Percentiles rank a stretch among this genome's conserved stretches.
Conservation (phyloP, 2,797 vertebrate genomes). For the Miichthys miiuy region DNA sequence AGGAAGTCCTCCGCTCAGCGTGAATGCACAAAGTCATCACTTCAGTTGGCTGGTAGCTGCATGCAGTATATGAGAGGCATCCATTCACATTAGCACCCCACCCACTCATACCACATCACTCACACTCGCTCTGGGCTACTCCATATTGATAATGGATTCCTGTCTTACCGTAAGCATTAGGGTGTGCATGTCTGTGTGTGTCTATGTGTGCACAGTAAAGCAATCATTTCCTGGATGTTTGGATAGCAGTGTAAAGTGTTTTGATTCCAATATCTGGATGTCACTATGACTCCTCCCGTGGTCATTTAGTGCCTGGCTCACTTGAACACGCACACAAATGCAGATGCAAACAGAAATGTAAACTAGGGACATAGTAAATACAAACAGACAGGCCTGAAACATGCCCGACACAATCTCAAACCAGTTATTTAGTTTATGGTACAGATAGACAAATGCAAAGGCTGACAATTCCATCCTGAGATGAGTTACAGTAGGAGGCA, state of each 20-base stretch:
- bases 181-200: slow-evolving; percentile 14
- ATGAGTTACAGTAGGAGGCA: slow-evolving; percentile 46
- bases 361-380: slow-evolving; percentile 8
- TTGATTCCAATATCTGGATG: slow-evolving; percentile 43
- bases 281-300: slow-evolving; percentile 23
- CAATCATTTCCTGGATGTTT: slow-evolving; percentile 35
- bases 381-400: slow-evolving; percentile 33
- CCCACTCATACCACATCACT: slow-evolving; percentile 73
- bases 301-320: slow-evolving; percentile 22
- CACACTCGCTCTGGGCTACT: slow-evolving; percentile 59
- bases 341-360: slow-evolving; percentile 15
- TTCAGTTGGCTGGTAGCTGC: slow-evolving; percentile 67
- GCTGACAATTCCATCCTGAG: slow-evolving; percentile 41
- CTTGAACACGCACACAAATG: slow-evolving; percentile 14
- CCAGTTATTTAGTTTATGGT: slow-evolving; percentile 31
- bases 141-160: slow-evolving; percentile 68
- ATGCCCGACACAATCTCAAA: slow-evolving; percentile 25
- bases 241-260: slow-evolving; percentile 20
- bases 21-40: slow-evolving; percentile 74
- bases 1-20: slow-evolving; percentile 69
- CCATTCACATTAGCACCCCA: slow-evolving; percentile 77
- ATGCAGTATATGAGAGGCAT: slow-evolving; percentile 74
- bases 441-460: slow-evolving; percentile 19
- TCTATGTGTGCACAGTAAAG: slow-evolving; percentile 3
- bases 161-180: slow-evolving; percentile 68